Base-by-base conservation (phyloP, 1,140 invertebrate species). In the Rhopalosiphum maidis region DNA sequence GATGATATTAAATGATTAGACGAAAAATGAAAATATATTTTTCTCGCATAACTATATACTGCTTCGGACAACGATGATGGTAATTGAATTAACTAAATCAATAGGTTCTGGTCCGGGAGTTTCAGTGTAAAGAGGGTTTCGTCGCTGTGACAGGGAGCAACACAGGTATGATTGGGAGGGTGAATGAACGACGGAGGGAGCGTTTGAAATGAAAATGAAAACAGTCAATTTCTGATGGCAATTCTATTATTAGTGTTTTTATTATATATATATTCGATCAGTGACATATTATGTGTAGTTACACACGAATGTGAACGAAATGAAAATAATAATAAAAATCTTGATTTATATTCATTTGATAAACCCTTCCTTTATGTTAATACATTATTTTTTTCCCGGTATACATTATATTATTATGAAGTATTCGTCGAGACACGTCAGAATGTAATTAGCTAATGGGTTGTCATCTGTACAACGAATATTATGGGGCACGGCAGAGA, bases 381-480 rank as follows among this genome's bases (percentile, higher is more conserved):
- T n/a, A 87, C 30, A 87, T 46, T 86, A 46, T 87, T 87, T 87
- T 87, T 86, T 86, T 25, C 37, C 37, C 25, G 85, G 43, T 43
- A 48, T 87, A 48, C 85, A 87, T 87, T 87, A 46, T 87, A 87
- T n/a, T 87, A 87, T n/a, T 46, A 87, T 25, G 35, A 23, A 15
- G n/a, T 55, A 25, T 89, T 55, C 48, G 35, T 37, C 23, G 21
- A 25, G 83, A 55, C 21, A n/a, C 51, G 88, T 37, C n/a, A 41
- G 18, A 54, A 55, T 37, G 48, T 82, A 83, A 92, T 92, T 92
- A 92, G 68, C 91, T 92, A 92, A 92, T 92, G 91, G 90, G 91
- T 82, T 77, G 90, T 91, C 90, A 77, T 41, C 51, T 41, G 86
- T 35, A 48, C 23, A 51, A 87, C 25, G 46, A 87, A 87, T 87